These are phyloP conservation scores for Ciconia boyciana DNA, from an alignment of 2,113 vertebrate genomes.

Conservation along the genomic window DNA sequence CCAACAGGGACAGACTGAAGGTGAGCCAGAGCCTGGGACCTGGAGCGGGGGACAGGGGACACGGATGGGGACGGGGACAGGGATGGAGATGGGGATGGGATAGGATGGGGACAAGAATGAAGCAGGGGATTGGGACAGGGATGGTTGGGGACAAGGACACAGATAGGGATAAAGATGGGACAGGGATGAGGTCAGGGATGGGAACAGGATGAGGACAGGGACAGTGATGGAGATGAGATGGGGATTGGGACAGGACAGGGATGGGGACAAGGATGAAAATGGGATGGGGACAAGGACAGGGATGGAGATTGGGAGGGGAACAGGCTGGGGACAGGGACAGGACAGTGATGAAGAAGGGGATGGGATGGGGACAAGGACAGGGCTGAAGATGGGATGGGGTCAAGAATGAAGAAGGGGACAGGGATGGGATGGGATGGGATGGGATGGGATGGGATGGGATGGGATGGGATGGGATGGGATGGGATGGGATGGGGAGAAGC, in stretches of 20 bases:
- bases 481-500: background rate
- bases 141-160: background rate
- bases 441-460: no score
- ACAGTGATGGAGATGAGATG: background rate
- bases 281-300: background rate
- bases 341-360: no score
- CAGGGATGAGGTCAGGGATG: background rate
- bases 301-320: background rate
- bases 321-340: no score
- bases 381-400: background rate
- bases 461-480: no score
- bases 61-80: background rate
- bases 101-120: no score
- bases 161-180: background rate
- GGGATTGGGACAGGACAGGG: background rate
- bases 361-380: background rate
- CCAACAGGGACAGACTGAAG: slow-evolving; percentile 51
- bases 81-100: background rate
- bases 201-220: background rate
- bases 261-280: background rate
- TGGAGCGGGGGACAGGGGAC: background rate
- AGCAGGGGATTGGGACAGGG: background rate
- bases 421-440: background rate
- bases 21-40: background rate
- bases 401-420: no score